These are phyloP conservation scores for Platorchestia sp. DNA, from an alignment of 1,140 invertebrate genomes.

Conservation along the genomic window DNA sequence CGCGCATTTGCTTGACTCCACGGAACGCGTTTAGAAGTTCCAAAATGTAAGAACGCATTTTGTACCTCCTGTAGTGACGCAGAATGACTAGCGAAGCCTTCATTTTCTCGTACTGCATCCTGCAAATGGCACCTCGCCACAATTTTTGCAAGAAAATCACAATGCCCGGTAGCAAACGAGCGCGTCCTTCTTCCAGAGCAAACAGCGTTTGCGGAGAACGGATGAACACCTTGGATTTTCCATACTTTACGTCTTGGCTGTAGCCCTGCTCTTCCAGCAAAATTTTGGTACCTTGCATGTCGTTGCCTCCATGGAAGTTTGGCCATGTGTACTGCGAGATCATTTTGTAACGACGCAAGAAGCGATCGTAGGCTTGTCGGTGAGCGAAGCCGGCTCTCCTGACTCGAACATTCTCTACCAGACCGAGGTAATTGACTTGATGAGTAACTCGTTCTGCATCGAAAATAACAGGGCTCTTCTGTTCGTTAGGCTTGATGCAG, in stretches of 20 bases:
- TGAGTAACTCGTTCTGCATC: constrained; percentile 85
- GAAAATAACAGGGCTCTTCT: constrained; percentile 87
- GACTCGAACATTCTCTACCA: constrained; percentile 94
- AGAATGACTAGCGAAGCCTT: constrained; percentile 87
- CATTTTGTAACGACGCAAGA: constrained; percentile 95
- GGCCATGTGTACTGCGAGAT: constrained; percentile 95
- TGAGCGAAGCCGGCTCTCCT: constrained; percentile 94
- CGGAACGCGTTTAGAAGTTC: constrained; percentile 73
- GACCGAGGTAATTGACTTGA: constrained; percentile 86
- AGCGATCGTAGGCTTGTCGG: constrained; percentile 89
- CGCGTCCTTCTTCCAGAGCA: constrained; percentile 84
- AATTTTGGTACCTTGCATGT: constrained; percentile 85
- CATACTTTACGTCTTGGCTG: constrained; percentile 89
- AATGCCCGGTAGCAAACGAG: constrained; percentile 88
- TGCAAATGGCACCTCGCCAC: constrained; percentile 85
- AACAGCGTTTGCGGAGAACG: constrained; percentile 91
- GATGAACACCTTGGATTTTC: constrained; percentile 95
- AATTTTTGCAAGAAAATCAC: constrained; percentile 94
- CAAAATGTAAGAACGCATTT: constrained; percentile 83
- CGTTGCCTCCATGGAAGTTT: constrained; percentile 83
- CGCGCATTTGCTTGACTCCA: constrained; percentile 73
- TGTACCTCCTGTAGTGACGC: constrained; percentile 87
- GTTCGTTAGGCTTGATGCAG: constrained; percentile 94
- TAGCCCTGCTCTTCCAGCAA: constrained; percentile 86
- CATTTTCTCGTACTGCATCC: constrained; percentile 86